Evolutionary conservation across 1,140 invertebrate genomes (phyloP).

Genomic region (Papilio glaucus): DNA sequence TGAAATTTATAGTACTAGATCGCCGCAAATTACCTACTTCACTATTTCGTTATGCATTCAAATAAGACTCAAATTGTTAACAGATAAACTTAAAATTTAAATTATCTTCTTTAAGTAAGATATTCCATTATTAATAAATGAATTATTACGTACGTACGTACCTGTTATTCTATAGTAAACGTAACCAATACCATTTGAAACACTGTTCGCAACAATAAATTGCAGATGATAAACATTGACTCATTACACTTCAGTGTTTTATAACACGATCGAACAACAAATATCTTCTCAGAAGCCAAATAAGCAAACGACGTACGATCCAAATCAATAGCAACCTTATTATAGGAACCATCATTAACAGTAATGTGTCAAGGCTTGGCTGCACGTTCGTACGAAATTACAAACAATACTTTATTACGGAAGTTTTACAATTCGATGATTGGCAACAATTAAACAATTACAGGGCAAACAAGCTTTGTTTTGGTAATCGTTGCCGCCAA

Average conservation of each 20-base stretch:
- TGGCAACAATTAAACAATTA: constrained; percentile 52
- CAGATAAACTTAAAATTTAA: not conserved
- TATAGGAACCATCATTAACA: constrained; percentile 4
- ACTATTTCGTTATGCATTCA: no score
- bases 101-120: not conserved
- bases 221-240: constrained; percentile 3
- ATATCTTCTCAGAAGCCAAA: constrained; percentile 12
- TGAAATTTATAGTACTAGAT: no score
- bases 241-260: constrained; percentile 15
- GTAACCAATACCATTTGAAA: not conserved
- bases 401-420: constrained; percentile 40
- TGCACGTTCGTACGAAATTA: constrained; percentile 35
- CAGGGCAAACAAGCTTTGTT: constrained; percentile 36
- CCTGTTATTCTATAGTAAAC: constrained; percentile 5
- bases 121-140: not conserved
- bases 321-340: constrained; percentile 4
- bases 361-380: constrained; percentile 1
- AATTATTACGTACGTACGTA: not conserved
- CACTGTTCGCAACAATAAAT: constrained; percentile 3
- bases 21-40: no score
- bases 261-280: constrained; percentile 4
- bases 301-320: not conserved
- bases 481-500: constrained; percentile 9
- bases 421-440: constrained; percentile 51
- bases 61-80: not conserved